These are phyloP conservation scores for Actias luna DNA, from an alignment of 2,888 invertebrate species.

Conservation along the genomic window DNA sequence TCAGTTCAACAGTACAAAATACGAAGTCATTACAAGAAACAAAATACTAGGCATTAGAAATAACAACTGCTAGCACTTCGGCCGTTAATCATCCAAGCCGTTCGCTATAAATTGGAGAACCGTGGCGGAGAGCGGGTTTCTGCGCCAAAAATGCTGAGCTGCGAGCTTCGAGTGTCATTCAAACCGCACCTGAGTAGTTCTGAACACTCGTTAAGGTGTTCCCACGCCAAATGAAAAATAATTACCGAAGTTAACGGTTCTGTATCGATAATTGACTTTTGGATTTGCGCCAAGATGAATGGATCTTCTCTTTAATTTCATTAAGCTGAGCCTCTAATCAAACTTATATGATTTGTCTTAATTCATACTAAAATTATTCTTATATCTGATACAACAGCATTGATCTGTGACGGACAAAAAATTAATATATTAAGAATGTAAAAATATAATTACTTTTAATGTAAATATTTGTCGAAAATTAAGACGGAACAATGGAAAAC, in stretches of 20 bases:
- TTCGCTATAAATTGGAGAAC: constrained; percentile 55
- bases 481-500: not conserved
- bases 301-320: constrained; percentile 19
- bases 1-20: constrained; percentile 5
- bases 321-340: not conserved
- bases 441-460: not conserved
- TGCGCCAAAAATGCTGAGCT: constrained; percentile 61
- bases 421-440: no score
- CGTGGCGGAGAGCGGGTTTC: constrained; percentile 32
- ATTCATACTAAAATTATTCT: not conserved
- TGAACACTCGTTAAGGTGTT: constrained; percentile 68
- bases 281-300: constrained; percentile 63
- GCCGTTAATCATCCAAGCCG: constrained; percentile 46
- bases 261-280: constrained; percentile 72
- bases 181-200: constrained; percentile 50
- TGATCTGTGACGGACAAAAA: not conserved
- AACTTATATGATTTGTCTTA: not conserved
- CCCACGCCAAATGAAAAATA: constrained; percentile 66
- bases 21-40: constrained; percentile 14
- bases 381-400: no score
- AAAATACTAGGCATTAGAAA: constrained; percentile 13
- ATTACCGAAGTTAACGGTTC: constrained; percentile 61
- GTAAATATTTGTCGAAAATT: not conserved
- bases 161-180: constrained; percentile 57
- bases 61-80: constrained; percentile 17